Percentiles rank a stretch among this genome's conserved stretches.
Evolutionary conservation across 2,888 invertebrate genomes (phyloP).

Genomic region (Zygogramma bicolorata): DNA sequence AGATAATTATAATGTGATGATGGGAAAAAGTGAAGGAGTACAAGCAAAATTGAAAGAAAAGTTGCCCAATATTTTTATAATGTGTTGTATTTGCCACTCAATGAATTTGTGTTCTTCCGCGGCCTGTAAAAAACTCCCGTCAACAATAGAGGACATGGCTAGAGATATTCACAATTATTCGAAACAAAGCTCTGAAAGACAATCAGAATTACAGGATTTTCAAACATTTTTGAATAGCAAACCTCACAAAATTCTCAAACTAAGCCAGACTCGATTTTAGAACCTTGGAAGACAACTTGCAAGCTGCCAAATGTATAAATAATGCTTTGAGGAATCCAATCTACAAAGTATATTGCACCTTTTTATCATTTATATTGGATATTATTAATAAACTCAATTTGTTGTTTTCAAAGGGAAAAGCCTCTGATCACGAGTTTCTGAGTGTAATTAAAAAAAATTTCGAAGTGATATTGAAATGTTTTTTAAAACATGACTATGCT

Average conservation of each 20-base stretch:
- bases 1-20: background rate
- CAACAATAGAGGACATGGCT: background rate
- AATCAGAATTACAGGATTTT: background rate
- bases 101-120: background rate
- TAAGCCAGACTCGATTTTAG: background rate
- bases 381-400: background rate
- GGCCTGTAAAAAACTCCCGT: background rate
- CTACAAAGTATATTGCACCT: background rate
- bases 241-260: background rate
- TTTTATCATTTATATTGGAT: background rate
- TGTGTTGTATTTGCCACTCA: background rate
- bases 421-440: background rate
- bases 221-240: background rate
- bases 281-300: background rate
- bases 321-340: conserved; percentile 6
- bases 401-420: background rate
- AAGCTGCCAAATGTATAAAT: background rate
- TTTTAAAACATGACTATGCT: background rate
- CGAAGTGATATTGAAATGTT: background rate
- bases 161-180: background rate
- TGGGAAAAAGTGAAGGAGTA: background rate
- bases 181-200: background rate
- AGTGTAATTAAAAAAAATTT: background rate
- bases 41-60: background rate
- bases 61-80: background rate